phyloP scores from a whole-genome alignment of 2,113 vertebrate genomes.

The Ardeotis arabs region DNA sequence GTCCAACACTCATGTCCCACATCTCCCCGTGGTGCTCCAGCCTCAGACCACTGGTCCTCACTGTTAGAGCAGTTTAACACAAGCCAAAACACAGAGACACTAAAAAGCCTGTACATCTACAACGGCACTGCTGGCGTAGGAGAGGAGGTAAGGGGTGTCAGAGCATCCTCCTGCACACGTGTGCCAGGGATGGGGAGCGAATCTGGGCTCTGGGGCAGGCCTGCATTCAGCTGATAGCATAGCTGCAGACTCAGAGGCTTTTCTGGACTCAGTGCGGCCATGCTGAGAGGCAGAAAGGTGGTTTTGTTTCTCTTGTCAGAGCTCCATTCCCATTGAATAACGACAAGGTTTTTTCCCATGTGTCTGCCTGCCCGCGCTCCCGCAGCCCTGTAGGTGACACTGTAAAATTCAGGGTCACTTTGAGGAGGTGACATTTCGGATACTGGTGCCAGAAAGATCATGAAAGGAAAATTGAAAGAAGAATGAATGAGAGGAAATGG shows the following conservation, averaged over 20 bases:
- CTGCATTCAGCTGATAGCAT: neutral
- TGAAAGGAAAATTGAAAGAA: constrained; percentile 60
- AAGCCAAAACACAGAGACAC: too few relatives aligned
- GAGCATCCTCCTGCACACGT: neutral
- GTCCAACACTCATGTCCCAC: neutral
- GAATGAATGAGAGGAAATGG: constrained; percentile 69
- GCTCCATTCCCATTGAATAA: neutral
- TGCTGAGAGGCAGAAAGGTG: constrained; percentile 1
- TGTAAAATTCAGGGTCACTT: constrained; percentile 54
- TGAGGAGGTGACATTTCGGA: constrained; percentile 52
- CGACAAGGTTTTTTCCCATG: neutral
- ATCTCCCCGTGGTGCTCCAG: neutral
- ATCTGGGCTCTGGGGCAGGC: accelerated
- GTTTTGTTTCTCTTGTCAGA: constrained; percentile 23
- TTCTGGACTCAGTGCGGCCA: accelerated
- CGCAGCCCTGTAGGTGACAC: constrained; percentile 56
- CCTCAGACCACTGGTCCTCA: accelerated
- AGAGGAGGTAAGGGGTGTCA: accelerated
- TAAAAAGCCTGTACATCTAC: neutral
- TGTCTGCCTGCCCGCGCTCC: neutral
- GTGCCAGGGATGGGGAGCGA: accelerated
- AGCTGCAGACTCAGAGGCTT: neutral
- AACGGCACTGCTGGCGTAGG: accelerated
- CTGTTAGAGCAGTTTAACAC: neutral
- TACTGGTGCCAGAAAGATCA: constrained; percentile 48